phyloP scores from a whole-genome alignment of 2,113 vertebrate genomes.

The Balaenoptera acutorostrata region DNA sequence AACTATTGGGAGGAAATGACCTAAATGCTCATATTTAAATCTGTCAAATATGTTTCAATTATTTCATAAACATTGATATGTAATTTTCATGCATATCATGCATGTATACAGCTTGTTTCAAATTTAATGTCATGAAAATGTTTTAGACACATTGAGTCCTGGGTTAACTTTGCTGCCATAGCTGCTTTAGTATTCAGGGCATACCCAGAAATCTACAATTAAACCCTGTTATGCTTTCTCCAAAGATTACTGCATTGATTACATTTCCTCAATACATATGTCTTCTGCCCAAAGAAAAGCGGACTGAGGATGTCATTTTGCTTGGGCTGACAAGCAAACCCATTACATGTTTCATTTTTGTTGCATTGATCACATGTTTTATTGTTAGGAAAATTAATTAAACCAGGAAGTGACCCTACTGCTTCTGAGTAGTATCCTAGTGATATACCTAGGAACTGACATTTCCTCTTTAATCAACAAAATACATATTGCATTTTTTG shows the following conservation, averaged over 20 bases:
- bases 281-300: conserved; percentile 29
- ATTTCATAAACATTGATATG: conserved; percentile 28
- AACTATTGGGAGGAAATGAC: conserved; percentile 34
- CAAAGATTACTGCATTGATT: conserved; percentile 18
- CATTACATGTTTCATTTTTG: conserved; percentile 19
- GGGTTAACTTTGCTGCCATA: neutral
- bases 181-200: neutral
- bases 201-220: neutral
- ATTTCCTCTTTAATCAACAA: neutral
- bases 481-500: neutral
- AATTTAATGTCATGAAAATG: conserved; percentile 17
- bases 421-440: neutral
- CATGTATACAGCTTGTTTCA: conserved; percentile 28
- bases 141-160: conserved; percentile 4
- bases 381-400: conserved; percentile 34
- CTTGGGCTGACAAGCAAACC: neutral
- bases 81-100: conserved; percentile 29
- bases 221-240: neutral
- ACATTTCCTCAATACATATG: neutral
- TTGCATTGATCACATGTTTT: neutral
- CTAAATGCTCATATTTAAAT: conserved; percentile 31
- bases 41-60: conserved; percentile 34
- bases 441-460: neutral
- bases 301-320: neutral
- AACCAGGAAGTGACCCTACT: neutral